A percentile compares a stretch with the other conserved stretches of the same genome.
Conservation (phyloP, 2,113 vertebrate species). For the Hyperopisus bebe region DNA sequence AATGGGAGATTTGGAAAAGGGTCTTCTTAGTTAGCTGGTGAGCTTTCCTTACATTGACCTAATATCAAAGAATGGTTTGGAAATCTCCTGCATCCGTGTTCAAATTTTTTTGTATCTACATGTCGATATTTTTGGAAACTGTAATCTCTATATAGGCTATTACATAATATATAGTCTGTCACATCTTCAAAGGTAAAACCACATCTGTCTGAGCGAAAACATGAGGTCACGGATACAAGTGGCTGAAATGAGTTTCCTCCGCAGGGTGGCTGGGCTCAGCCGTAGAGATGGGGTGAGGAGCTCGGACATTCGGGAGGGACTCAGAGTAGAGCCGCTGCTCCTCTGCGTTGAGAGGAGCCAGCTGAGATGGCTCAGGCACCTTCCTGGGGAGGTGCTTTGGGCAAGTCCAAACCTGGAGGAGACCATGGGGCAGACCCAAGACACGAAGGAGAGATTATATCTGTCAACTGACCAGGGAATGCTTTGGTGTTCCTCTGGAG, state of each 20-base stretch:
- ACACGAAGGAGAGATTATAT: neutral
- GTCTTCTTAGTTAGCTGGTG: neutral
- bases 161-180: neutral
- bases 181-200: neutral
- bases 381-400: neutral
- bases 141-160: neutral
- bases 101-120: neutral
- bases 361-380: neutral
- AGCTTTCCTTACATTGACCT: neutral
- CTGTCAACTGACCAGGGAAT: neutral
- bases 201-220: neutral
- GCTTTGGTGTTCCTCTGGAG: neutral
- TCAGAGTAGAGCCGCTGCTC: neutral
- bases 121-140: neutral
- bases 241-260: neutral
- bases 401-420: neutral
- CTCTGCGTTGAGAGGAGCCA: neutral
- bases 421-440: neutral
- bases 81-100: neutral
- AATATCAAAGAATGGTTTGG: neutral
- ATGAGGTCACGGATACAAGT: neutral
- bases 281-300: neutral
- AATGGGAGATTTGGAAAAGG: neutral
- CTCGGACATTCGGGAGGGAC: neutral
- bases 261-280: neutral